phyloP scores from a whole-genome alignment of 2,888 invertebrate species.

The Orthosia cruda region DNA sequence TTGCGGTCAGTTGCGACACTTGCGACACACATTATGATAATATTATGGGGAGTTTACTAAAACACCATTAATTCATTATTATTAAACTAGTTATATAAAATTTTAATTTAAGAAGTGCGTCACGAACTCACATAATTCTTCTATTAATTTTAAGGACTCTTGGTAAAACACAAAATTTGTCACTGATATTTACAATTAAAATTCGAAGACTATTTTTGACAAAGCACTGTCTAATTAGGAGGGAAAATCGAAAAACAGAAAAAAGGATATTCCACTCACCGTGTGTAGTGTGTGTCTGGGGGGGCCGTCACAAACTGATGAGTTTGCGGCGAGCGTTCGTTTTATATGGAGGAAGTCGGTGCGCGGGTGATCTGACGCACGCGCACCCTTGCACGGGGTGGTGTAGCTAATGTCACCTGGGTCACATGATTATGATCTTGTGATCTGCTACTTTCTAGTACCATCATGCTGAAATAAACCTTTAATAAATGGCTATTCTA shows the following conservation, averaged over 20 bases:
- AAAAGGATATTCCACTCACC: conserved; percentile 78
- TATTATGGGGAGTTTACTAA: conserved; percentile 18
- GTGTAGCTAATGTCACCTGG: conserved; percentile 55
- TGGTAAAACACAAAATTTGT: conserved; percentile 11
- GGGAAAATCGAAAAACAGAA: conserved; percentile 27
- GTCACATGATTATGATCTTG: conserved; percentile 24
- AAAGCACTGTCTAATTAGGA: conserved; percentile 34
- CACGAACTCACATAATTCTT: conserved; percentile 18
- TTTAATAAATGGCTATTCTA: neutral
- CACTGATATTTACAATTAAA: conserved; percentile 24
- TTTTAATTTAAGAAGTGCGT: neutral
- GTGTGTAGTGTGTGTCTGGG: conserved; percentile 78
- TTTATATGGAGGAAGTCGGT: conserved; percentile 87
- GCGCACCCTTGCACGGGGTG: conserved; percentile 76
- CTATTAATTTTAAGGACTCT: neutral
- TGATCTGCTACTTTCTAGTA: neutral
- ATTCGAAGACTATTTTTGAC: neutral
- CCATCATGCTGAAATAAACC: neutral
- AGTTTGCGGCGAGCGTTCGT: conserved; percentile 78
- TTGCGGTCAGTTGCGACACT: conserved; percentile 38
- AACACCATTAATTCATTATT: conserved; percentile 18
- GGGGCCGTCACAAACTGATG: conserved; percentile 88
- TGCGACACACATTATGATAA: conserved; percentile 47
- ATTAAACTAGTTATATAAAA: neutral
- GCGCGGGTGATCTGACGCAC: conserved; percentile 72